Evolutionary conservation across 2,888 invertebrate species (phyloP), one percentile per base, ranked within the genome.

Genomic region (Herminia tarsipennalis): DNA sequence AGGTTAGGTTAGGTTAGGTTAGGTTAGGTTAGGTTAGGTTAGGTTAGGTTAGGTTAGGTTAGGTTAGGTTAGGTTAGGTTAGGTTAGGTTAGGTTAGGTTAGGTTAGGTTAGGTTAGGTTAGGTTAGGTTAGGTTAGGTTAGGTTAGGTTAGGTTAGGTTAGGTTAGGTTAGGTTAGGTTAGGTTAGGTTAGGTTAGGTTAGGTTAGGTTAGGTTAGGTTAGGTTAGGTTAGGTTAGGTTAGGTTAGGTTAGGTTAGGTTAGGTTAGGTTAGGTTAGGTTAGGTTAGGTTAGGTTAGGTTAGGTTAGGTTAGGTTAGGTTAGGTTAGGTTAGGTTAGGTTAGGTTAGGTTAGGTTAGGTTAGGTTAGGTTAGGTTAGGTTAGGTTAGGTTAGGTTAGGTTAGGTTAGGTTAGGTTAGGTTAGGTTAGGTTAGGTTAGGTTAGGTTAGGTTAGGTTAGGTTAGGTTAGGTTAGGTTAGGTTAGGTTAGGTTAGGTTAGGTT

Each of bases 1-100:
- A 36, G 36, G 36, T 40, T 40, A 43, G 43, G 43, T 43, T 43
- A 43, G 43, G 43, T 43, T 43, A 43, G 42, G 42, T 43, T 43
- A 36, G 36, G 42, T 36, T 43, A 36, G 42, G 35, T 43, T 36
- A 36, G 42, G 35, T 47, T 18, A 18, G 18, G 18, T 18, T 18
- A 18, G 18, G 18, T 22, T 22, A 22, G 22, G 22, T 22, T 22
- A 22, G 22, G 22, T 22, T 22, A 22, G 22, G 22, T 22, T 22
- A 22, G 22, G 22, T 22, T 22, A 22, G 22, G 22, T 22, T 22
- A 22, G 22, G 22, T 22, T 22, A 22, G 22, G 22, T 22, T 22
- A 22, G 22, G 22, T 22, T 22, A 22, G 22, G 22, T 22, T 22
- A 22, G 22, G 22, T 22, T 22, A 22, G 22, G 22, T 22, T 22